Evolutionary conservation across 1,140 invertebrate genomes (phyloP).

Genomic region (Heterodera carotae): DNA sequence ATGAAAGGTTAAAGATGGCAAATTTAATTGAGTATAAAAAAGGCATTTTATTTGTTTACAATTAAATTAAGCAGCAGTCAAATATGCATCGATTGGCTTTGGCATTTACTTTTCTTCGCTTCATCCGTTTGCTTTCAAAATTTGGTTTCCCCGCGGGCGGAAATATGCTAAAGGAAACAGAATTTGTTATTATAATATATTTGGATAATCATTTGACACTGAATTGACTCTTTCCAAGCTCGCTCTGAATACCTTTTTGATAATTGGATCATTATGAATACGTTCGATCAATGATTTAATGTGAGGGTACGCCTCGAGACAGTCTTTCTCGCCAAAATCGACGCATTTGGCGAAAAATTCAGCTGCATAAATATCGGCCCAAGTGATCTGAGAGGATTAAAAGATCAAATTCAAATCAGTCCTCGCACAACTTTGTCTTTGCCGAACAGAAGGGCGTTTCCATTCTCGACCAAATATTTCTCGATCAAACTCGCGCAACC

Average conservation of each 20-base stretch:
- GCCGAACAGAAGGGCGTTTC: constrained; percentile 45
- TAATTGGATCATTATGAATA: constrained; percentile 50
- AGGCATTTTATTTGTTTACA: no score
- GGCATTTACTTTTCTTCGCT: no score
- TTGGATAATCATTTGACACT: background rate
- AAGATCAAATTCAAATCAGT: background rate
- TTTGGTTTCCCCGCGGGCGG: background rate
- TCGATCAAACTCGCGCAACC: constrained; percentile 49
- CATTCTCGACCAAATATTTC: constrained; percentile 58
- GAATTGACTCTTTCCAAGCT: no score
- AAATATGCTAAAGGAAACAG: background rate
- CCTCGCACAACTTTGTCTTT: constrained; percentile 48
- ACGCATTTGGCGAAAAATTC: constrained; percentile 52
- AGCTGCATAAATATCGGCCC: constrained; percentile 55
- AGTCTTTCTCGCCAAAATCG: constrained; percentile 55
- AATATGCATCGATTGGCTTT: no score
- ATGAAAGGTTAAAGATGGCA: no score
- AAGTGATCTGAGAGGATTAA: constrained; percentile 40
- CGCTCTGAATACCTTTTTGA: constrained; percentile 35
- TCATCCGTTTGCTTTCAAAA: background rate
- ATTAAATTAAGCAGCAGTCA: no score
- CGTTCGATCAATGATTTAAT: constrained; percentile 52
- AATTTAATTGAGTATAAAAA: no score
- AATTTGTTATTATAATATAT: background rate
- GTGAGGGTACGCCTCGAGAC: constrained; percentile 50